A percentile compares a stretch with the other conserved stretches of the same genome.
Evolutionary conservation across 2,113 vertebrate genomes (phyloP).

Genomic region (Orthonyx spaldingii): DNA sequence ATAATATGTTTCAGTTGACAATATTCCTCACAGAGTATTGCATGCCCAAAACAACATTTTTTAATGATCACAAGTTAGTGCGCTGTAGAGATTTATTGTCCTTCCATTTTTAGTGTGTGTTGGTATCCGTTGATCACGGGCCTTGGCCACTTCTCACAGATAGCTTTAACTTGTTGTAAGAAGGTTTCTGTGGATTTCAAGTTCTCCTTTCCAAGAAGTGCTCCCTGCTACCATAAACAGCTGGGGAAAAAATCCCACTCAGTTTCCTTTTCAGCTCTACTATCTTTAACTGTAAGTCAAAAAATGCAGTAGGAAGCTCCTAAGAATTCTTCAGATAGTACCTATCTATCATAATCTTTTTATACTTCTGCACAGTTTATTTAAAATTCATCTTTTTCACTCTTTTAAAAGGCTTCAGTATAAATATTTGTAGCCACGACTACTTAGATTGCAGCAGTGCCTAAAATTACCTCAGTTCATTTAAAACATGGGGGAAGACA

Average conservation of each 20-base stretch:
- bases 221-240: background rate
- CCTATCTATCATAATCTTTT: background rate
- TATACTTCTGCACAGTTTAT: background rate
- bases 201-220: slow-evolving; percentile 2
- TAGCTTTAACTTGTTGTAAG: background rate
- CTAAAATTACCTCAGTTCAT: slow-evolving; percentile 2
- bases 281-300: background rate
- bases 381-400: slow-evolving; percentile 3
- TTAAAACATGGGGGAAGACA: background rate
- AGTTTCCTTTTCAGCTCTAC: background rate
- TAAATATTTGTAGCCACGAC: slow-evolving; percentile 9
- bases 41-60: background rate
- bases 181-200: slow-evolving; percentile 1
- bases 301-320: background rate
- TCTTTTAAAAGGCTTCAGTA: slow-evolving; percentile 17
- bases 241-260: background rate
- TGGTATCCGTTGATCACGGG: background rate
- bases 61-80: background rate
- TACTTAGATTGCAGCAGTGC: background rate
- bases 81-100: background rate
- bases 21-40: background rate
- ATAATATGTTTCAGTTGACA: background rate
- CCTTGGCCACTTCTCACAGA: background rate
- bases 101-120: slow-evolving; percentile 14
- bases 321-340: background rate